A percentile compares a stretch with the other conserved stretches of the same genome.
Evolutionary conservation across 1,140 invertebrate genomes (phyloP).

Genomic region (Saxidomus purpurata): DNA sequence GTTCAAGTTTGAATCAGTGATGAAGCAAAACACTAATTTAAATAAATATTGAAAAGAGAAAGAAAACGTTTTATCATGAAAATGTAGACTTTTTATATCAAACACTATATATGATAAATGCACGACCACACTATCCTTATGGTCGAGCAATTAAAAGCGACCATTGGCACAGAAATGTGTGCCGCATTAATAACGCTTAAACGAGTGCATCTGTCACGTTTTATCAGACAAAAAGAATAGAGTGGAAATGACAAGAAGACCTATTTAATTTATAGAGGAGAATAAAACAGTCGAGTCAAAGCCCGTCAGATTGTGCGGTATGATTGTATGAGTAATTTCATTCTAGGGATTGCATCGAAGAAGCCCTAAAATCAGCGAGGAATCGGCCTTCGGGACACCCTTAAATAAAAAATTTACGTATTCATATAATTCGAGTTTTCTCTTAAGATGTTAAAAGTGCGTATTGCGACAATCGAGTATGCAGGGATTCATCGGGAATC

Average conservation of each 20-base stretch:
- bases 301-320: neutral
- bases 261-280: slow-evolving; percentile 1
- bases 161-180: neutral
- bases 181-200: slow-evolving; percentile 11
- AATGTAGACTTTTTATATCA: too few relatives aligned
- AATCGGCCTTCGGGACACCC: too few relatives aligned
- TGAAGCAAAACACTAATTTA: too few relatives aligned
- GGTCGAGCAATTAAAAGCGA: neutral
- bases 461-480: too few relatives aligned
- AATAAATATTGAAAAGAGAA: too few relatives aligned
- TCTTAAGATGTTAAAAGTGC: too few relatives aligned
- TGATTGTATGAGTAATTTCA: neutral
- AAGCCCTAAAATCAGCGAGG: neutral
- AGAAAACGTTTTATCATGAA: too few relatives aligned
- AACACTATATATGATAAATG: too few relatives aligned
- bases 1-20: too few relatives aligned
- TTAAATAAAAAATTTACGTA: too few relatives aligned
- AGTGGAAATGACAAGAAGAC: slow-evolving; percentile 4
- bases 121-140: neutral
- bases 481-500: too few relatives aligned
- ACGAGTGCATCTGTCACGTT: slow-evolving; percentile 32
- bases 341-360: neutral
- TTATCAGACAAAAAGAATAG: slow-evolving; percentile 5
- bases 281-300: neutral
- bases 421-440: too few relatives aligned